phyloP scores from a whole-genome alignment of 2,797 vertebrate genomes.

The Babyrousa celebensis region DNA sequence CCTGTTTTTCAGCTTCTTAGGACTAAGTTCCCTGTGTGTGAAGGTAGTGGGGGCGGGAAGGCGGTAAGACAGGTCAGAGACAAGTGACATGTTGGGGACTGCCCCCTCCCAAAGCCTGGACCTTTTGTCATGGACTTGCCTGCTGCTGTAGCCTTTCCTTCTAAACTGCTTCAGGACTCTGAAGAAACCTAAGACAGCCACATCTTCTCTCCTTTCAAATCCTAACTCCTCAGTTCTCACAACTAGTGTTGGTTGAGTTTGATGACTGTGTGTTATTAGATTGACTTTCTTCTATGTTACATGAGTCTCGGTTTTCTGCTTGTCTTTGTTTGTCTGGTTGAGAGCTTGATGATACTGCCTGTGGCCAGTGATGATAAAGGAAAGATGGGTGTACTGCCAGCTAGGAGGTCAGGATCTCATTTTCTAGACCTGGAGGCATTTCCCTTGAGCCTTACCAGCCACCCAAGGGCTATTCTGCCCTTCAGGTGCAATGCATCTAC shows the following conservation, averaged over 20 bases:
- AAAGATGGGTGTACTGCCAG: background rate
- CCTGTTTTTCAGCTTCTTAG: background rate
- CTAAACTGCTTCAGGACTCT: background rate
- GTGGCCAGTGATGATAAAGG: background rate
- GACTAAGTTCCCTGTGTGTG: background rate
- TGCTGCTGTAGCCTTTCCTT: background rate
- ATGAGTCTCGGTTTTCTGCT: background rate
- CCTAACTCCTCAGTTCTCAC: constrained; percentile 32
- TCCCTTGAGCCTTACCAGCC: background rate
- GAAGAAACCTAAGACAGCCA: background rate
- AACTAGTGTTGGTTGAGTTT: constrained; percentile 1
- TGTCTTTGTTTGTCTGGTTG: background rate
- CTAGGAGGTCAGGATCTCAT: background rate
- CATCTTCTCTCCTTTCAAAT: background rate
- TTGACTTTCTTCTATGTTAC: background rate
- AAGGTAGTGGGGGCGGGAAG: background rate
- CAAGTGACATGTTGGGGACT: background rate
- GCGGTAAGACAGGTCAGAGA: background rate
- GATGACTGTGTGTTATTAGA: background rate
- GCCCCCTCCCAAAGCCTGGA: background rate
- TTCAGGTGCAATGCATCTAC: background rate
- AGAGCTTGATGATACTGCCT: background rate
- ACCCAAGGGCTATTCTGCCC: background rate
- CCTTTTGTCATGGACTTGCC: background rate
- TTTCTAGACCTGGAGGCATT: background rate